phyloP scores from a whole-genome alignment of 2,113 vertebrate genomes.

The Rhegmatorhina hoffmannsi region DNA sequence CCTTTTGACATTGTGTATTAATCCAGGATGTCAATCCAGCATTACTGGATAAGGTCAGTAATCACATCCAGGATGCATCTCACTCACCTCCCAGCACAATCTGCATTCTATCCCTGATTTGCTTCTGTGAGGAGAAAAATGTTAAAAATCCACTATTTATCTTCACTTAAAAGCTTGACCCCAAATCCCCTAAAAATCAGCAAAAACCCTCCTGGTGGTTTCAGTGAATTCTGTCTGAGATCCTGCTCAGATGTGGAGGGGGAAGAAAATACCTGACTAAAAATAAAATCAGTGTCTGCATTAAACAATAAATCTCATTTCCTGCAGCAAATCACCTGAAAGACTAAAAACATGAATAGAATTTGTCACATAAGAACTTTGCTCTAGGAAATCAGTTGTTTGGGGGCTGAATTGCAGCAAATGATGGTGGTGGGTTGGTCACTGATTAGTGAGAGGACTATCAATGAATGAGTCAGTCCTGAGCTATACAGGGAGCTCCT shows the following conservation, averaged over 20 bases:
- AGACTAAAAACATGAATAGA: not conserved
- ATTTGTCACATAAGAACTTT: no score
- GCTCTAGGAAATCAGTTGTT: not conserved
- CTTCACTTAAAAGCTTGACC: not conserved
- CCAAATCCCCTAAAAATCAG: not conserved
- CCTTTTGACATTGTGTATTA: not conserved
- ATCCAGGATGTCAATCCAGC: not conserved
- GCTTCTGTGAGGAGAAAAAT: not conserved
- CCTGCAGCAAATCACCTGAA: not conserved
- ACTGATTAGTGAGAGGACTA: not conserved
- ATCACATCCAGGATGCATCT: not conserved
- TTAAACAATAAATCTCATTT: not conserved
- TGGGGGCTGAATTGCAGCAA: not conserved
- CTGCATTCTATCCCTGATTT: not conserved
- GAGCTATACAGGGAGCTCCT: not conserved
- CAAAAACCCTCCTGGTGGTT: not conserved
- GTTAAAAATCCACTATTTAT: not conserved
- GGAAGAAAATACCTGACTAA: not conserved
- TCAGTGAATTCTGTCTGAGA: not conserved
- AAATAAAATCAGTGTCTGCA: not conserved
- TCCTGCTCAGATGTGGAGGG: not conserved
- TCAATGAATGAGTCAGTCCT: not conserved
- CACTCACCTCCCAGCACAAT: not conserved
- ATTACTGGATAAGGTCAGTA: not conserved
- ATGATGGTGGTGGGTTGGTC: not conserved